Evolutionary conservation across 2,113 vertebrate genomes (phyloP), one percentile per base, ranked within the genome.

Genomic region (Myotis davidii): DNA sequence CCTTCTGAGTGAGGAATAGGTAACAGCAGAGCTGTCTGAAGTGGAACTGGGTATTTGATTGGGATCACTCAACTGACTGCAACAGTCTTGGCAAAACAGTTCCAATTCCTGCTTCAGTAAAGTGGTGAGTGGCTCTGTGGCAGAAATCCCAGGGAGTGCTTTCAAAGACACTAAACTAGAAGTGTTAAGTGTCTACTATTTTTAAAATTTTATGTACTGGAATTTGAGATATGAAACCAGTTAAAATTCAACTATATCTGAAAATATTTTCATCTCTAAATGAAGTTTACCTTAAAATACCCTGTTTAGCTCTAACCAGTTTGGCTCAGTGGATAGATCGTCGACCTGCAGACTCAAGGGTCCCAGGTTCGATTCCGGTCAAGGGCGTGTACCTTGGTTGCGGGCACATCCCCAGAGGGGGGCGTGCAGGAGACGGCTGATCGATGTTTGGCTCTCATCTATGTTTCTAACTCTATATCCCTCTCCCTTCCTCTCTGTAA

Each of bases 181-280:
- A 81, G 48, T 37, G 12, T 64, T 65, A 92, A 56, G 11, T 65
- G 18, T 42, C 65, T 50, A 34, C n/a, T 20, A 65, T 81, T 74
- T 94, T 56, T 23, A 29, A 42, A 42, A 13, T 52, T 61, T 72
- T 56, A 70, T 69, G 23, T 81, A 23, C 54, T 94, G 20, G 27
- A 69, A 92, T 72, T 79, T 94, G 65, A 85, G 37, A 69, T 52
- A 52, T 12, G 27, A 92, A 85, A 85, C 20, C 50, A 86, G 61
- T 59, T 93, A 90, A 86, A 90, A 65, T 90, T 83, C n/a, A 93
- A 90, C 34, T 76, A 48, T 9, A 34, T 34, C 70, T 37, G 21
- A 69, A 70, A 59, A 74, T 48, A 92, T 73, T 79, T 81, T 54
- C 18, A 64, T 5, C n/a, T 11, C 13, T 32, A 88, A 70, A 14